phyloP scores from a whole-genome alignment of 2,797 vertebrate species.

The Pachyuromys duprasi region DNA sequence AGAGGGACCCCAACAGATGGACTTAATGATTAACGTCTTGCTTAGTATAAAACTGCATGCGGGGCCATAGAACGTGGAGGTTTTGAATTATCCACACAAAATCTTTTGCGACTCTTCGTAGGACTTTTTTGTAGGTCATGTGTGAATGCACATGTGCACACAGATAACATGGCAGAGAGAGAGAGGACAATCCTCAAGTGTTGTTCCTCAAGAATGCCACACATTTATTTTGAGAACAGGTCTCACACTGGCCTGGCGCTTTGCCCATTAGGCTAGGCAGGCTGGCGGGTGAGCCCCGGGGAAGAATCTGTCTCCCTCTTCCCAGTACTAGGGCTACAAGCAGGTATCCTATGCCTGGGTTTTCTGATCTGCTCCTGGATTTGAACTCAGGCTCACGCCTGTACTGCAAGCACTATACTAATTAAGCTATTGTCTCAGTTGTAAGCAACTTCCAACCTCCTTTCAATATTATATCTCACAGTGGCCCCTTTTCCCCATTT shows the following conservation, averaged over 20 bases:
- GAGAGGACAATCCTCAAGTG: not conserved
- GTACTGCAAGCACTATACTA: not conserved
- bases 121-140: not conserved
- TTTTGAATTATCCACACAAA: not conserved
- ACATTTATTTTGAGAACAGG: not conserved
- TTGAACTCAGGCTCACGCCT: not conserved
- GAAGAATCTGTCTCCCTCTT: not conserved
- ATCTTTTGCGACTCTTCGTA: slow-evolving; percentile 13
- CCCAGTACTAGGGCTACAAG: not conserved
- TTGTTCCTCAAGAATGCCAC: not conserved
- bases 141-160: not conserved
- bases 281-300: not conserved
- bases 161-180: not conserved
- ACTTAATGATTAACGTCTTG: not conserved
- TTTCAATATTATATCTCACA: slow-evolving; percentile 18
- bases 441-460: not conserved
- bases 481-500: not conserved
- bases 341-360: not conserved
- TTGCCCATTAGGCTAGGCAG: not conserved
- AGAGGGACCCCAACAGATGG: not conserved
- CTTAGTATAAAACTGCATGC: not conserved
- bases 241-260: not conserved
- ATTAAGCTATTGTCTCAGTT: not conserved
- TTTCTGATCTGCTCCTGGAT: not conserved
- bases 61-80: not conserved